phyloP scores from a whole-genome alignment of 2,797 vertebrate species.

The Pantherophis alleghaniensis region DNA sequence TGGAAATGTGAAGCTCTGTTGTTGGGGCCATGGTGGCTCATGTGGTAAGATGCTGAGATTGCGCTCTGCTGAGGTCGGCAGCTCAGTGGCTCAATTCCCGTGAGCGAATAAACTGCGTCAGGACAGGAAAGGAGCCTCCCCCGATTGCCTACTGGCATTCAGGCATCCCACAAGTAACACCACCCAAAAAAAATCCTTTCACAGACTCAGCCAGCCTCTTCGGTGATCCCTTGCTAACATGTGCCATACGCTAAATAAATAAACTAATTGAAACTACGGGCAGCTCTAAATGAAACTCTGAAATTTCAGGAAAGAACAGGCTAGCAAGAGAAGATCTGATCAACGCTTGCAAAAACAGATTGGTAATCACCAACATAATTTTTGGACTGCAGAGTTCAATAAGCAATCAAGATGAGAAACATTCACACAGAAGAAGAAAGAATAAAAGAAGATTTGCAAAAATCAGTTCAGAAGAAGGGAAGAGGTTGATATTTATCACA shows the following conservation, averaged over 20 bases:
- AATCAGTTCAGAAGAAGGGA: background rate
- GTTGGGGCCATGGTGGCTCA: too few relatives aligned
- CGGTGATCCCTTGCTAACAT: too few relatives aligned
- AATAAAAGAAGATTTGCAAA: background rate
- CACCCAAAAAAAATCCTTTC: too few relatives aligned
- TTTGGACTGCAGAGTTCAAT: background rate
- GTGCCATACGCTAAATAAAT: too few relatives aligned
- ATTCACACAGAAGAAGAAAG: background rate
- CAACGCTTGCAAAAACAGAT: background rate
- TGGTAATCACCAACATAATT: background rate
- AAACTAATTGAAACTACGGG: background rate
- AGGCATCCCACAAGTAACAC: too few relatives aligned
- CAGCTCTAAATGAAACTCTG: background rate
- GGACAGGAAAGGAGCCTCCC: too few relatives aligned
- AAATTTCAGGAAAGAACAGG: background rate
- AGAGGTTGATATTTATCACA: background rate
- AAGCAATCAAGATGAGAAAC: background rate
- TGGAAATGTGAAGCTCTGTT: background rate
- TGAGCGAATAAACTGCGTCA: too few relatives aligned
- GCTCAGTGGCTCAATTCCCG: too few relatives aligned
- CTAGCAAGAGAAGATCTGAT: background rate
- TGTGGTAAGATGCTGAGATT: too few relatives aligned
- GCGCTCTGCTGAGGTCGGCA: too few relatives aligned
- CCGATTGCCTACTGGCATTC: too few relatives aligned
- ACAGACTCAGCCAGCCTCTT: too few relatives aligned